These are phyloP conservation scores for Calyptomena viridis DNA, from an alignment of 2,113 vertebrate genomes.

Conservation along the genomic window DNA sequence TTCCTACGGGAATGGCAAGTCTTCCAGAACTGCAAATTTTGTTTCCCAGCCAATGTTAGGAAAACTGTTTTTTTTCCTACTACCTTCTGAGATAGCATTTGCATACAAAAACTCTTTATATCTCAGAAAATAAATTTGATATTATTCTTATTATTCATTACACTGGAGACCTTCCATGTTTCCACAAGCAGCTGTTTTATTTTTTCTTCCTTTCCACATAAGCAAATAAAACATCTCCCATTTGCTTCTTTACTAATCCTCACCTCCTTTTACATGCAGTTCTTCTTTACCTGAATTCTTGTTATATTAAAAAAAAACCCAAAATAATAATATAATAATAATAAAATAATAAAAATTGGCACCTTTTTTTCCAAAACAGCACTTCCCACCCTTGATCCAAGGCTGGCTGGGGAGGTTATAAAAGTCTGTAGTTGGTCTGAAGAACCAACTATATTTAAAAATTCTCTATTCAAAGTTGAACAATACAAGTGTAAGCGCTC, in stretches of 20 bases:
- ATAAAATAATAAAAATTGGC: neutral
- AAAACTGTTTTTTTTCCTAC: constrained; percentile 12
- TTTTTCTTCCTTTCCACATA: neutral
- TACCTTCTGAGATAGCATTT: constrained; percentile 28
- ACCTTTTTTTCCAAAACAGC: neutral
- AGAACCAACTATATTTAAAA: constrained; percentile 4
- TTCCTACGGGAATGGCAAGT: constrained; percentile 39
- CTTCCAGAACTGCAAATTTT: constrained; percentile 44
- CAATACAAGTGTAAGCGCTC: neutral
- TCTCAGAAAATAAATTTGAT: constrained; percentile 19
- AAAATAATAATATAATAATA: too few species aligned
- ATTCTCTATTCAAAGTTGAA: neutral
- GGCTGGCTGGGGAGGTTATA: neutral
- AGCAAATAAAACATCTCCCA: neutral
- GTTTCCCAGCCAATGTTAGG: neutral
- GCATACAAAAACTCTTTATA: constrained; percentile 9
- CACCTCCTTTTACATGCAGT: neutral
- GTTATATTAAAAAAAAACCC: neutral
- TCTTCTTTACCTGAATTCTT: neutral
- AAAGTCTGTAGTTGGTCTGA: neutral
- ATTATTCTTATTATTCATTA: constrained; percentile 32
- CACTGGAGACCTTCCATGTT: constrained; percentile 29
- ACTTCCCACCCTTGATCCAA: neutral
- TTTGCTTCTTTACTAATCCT: neutral
- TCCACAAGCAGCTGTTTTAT: neutral